These are phyloP conservation scores for Andrena bicolor DNA, from an alignment of 2,888 invertebrate species.

Conservation along the genomic window DNA sequence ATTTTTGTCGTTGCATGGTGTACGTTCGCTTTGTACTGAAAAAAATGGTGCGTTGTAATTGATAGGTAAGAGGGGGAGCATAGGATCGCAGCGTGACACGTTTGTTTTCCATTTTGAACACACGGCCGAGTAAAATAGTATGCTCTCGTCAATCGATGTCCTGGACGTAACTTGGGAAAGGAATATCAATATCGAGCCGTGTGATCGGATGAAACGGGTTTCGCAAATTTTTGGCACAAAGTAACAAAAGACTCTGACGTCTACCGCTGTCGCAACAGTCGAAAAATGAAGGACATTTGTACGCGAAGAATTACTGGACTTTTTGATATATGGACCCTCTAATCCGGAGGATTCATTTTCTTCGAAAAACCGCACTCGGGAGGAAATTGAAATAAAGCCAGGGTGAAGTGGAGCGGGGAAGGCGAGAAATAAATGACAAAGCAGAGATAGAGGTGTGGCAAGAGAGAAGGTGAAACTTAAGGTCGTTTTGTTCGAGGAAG, in stretches of 20 bases:
- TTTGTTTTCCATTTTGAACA: slow-evolving; percentile 14
- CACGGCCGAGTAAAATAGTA: neutral
- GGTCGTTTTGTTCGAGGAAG: slow-evolving; percentile 71
- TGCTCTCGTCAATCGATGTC: slow-evolving; percentile 12
- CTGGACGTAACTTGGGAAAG: slow-evolving; percentile 6
- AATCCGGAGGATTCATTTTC: slow-evolving; percentile 28
- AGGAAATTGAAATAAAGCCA: slow-evolving; percentile 64
- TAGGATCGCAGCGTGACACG: neutral
- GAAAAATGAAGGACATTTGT: neutral
- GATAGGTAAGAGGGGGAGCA: neutral
- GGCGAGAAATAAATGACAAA: slow-evolving; percentile 54
- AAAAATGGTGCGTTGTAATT: neutral
- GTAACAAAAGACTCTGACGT: neutral
- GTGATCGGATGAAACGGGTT: slow-evolving; percentile 13
- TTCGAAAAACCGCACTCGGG: slow-evolving; percentile 34
- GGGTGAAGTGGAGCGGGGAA: slow-evolving; percentile 30
- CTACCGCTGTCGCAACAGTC: neutral
- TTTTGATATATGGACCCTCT: neutral
- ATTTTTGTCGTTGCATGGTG: neutral
- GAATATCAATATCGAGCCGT: slow-evolving; percentile 25
- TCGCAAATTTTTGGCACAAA: slow-evolving; percentile 10
- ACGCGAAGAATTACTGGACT: neutral
- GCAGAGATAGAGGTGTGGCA: slow-evolving; percentile 8
- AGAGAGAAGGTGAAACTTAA: slow-evolving; percentile 56
- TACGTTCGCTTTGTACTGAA: neutral